A percentile compares a stretch with the other conserved stretches of the same genome.
phyloP scores from a whole-genome alignment of 2,113 vertebrate species.

The Bufo bufo region DNA sequence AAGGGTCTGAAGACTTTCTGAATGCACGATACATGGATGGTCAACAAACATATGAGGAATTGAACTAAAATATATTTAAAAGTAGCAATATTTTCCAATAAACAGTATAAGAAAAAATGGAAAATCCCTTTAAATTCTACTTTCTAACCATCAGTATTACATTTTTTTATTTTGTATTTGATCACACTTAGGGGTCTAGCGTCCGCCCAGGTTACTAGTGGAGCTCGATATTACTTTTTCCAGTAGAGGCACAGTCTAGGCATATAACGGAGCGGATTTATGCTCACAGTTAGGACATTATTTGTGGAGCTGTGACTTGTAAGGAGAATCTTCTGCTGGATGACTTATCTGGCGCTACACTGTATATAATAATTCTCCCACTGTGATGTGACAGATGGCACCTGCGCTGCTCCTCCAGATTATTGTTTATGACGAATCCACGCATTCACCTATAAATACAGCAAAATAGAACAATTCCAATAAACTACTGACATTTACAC shows the following conservation, averaged over 20 bases:
- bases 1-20: too few relatives aligned
- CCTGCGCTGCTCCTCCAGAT: not conserved
- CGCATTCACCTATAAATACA: not conserved
- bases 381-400: conserved; percentile 38
- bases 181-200: not conserved
- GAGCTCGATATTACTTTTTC: not conserved
- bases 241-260: too few relatives aligned
- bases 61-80: too few relatives aligned
- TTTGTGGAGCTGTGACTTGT: not conserved
- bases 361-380: not conserved
- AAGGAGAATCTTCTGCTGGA: not conserved
- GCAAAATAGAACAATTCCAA: conserved; percentile 19
- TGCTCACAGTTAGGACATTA: conserved; percentile 4
- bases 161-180: not conserved
- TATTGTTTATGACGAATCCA: not conserved
- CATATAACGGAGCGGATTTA: not conserved
- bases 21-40: too few relatives aligned
- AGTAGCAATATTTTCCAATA: not conserved
- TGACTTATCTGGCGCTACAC: conserved; percentile 6
- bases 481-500: not conserved
- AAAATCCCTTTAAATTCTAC: not conserved
- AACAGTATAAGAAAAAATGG: too few relatives aligned
- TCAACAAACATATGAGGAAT: too few relatives aligned
- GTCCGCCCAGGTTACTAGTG: not conserved
- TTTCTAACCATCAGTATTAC: not conserved